Evolutionary conservation across 2,797 vertebrate genomes (phyloP).

Genomic region (Chelon labrosus): DNA sequence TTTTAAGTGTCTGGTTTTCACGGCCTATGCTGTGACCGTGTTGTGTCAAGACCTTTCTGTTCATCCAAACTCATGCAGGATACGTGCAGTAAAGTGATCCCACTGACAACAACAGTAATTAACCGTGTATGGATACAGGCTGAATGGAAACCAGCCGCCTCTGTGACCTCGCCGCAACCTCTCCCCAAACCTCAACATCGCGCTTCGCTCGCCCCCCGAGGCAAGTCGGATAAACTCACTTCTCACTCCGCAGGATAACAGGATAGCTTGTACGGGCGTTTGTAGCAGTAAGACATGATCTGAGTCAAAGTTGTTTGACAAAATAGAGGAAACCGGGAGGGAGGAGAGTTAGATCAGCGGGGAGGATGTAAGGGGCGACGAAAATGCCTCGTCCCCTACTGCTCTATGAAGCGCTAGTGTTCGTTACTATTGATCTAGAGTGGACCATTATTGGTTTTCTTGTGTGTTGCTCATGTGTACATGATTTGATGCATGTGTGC

Average conservation of each 20-base stretch:
- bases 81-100: conserved; percentile 62
- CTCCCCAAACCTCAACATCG: conserved; percentile 62
- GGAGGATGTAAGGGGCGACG: conserved; percentile 42
- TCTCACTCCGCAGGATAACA: conserved; percentile 53
- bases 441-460: conserved; percentile 33
- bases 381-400: conserved; percentile 43
- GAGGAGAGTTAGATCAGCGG: conserved; percentile 49
- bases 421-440: conserved; percentile 62
- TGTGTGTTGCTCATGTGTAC: conserved; percentile 18
- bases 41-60: conserved; percentile 43
- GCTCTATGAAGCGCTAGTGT: conserved; percentile 37
- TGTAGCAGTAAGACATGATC: conserved; percentile 54
- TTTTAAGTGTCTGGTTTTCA: conserved; percentile 28
- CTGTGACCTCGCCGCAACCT: conserved; percentile 63
- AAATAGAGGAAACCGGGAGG: conserved; percentile 58
- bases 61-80: neutral
- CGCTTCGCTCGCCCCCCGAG: conserved; percentile 55
- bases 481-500: neutral
- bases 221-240: conserved; percentile 61
- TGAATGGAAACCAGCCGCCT: conserved; percentile 71
- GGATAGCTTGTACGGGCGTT: conserved; percentile 45
- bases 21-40: conserved; percentile 12
- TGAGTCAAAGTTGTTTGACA: conserved; percentile 70
- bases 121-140: conserved; percentile 55
- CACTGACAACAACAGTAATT: conserved; percentile 69